Evolutionary conservation across 2,888 invertebrate species (phyloP).

Genomic region (Chrysomela aeneicollis): DNA sequence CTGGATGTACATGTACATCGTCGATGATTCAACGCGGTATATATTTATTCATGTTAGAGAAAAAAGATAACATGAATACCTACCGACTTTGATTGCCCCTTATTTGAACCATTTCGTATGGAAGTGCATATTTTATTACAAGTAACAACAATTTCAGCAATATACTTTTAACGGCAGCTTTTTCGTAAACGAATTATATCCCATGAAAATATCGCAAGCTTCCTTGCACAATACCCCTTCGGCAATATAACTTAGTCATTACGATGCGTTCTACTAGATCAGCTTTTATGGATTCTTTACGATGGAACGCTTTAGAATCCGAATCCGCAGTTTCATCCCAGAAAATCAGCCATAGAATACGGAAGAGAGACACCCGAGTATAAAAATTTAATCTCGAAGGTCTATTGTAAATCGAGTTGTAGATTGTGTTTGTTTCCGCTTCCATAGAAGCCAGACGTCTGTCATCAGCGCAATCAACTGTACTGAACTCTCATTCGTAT

Average conservation of each 20-base stretch:
- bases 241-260: constrained; percentile 55
- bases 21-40: too few relatives aligned
- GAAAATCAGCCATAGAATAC: constrained; percentile 47
- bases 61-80: too few relatives aligned
- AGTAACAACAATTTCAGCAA: constrained; percentile 31
- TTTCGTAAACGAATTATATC: constrained; percentile 39
- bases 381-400: constrained; percentile 36
- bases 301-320: constrained; percentile 49
- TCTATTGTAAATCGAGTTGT: constrained; percentile 23
- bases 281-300: constrained; percentile 56
- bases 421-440: background rate
- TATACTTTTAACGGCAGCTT: constrained; percentile 38
- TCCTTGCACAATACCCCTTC: constrained; percentile 47
- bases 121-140: constrained; percentile 36
- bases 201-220: constrained; percentile 48
- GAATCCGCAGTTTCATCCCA: constrained; percentile 46
- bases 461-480: too few relatives aligned
- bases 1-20: too few relatives aligned
- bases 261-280: constrained; percentile 56
- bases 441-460: background rate
- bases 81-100: background rate
- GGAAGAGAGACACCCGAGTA: constrained; percentile 37
- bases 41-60: too few relatives aligned
- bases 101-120: constrained; percentile 28
- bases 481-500: too few relatives aligned